Evolutionary conservation across 2,113 vertebrate species (phyloP).

Genomic region (Lycaon pictus): DNA sequence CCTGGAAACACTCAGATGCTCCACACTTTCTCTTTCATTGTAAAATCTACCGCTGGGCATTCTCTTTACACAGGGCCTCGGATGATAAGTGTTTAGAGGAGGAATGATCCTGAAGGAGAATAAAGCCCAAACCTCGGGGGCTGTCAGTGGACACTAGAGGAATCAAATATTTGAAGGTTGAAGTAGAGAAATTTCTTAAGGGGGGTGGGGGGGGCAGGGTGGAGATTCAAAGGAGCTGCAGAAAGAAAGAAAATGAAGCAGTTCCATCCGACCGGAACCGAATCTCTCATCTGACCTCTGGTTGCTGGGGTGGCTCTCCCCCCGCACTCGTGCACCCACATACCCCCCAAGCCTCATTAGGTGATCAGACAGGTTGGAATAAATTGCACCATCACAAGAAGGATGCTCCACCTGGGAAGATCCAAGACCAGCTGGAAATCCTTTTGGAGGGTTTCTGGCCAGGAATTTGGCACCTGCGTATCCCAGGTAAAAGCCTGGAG

Average conservation of each 20-base stretch:
- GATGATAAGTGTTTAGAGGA: slow-evolving; percentile 88
- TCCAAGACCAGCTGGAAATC: background rate
- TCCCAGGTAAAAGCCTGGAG: background rate
- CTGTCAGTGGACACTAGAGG: slow-evolving; percentile 79
- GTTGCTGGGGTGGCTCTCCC: background rate
- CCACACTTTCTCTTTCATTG: slow-evolving; percentile 88
- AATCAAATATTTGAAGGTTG: slow-evolving; percentile 85
- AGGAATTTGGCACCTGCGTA: slow-evolving; percentile 37
- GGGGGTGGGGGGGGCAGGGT: background rate
- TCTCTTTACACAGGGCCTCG: slow-evolving; percentile 85
- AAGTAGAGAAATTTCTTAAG: slow-evolving; percentile 52
- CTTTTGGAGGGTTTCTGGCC: slow-evolving; percentile 47
- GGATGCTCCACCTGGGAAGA: background rate
- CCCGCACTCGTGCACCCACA: background rate
- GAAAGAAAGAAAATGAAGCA: background rate
- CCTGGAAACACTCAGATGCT: slow-evolving; percentile 86
- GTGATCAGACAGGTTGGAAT: background rate
- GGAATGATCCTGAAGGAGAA: slow-evolving; percentile 85
- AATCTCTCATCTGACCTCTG: background rate
- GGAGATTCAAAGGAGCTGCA: background rate
- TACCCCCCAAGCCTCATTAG: background rate
- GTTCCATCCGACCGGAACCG: background rate
- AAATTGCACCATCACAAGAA: background rate
- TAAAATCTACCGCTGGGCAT: slow-evolving; percentile 88
- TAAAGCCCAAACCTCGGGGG: slow-evolving; percentile 82